Conservation (phyloP, 2,888 invertebrate species). For the Dicycla oo region DNA sequence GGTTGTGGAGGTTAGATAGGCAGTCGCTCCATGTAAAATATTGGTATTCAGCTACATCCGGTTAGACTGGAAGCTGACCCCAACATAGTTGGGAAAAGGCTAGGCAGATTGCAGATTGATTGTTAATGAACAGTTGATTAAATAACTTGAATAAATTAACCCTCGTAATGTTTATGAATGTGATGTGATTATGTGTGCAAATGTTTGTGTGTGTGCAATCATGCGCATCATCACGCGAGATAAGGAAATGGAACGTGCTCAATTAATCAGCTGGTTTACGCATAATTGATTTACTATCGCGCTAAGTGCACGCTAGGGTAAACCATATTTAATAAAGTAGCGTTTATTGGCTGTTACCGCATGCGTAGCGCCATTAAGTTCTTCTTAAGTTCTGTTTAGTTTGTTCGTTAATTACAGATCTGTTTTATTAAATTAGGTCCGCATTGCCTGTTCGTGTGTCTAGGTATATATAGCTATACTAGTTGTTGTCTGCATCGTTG, state of each 20-base stretch:
- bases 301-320: not conserved
- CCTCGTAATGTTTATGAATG: constrained; percentile 10
- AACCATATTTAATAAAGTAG: not conserved
- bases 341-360: not conserved
- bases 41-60: no score
- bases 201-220: constrained; percentile 24
- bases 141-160: constrained; percentile 10
- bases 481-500: not conserved
- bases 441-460: not conserved
- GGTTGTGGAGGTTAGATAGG: no score
- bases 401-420: not conserved
- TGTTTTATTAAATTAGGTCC: not conserved
- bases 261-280: constrained; percentile 22
- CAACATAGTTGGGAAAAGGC: no score
- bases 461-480: not conserved
- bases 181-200: constrained; percentile 8
- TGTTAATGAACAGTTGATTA: not conserved
- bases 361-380: not conserved
- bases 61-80: no score
- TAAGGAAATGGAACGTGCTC: constrained; percentile 50
- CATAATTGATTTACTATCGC: constrained; percentile 18
- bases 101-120: no score
- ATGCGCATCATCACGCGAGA: constrained; percentile 25
- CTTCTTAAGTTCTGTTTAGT: not conserved
- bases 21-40: no score